Conservation (phyloP, 2,888 invertebrate genomes). For the Drosophila algonquin region DNA sequence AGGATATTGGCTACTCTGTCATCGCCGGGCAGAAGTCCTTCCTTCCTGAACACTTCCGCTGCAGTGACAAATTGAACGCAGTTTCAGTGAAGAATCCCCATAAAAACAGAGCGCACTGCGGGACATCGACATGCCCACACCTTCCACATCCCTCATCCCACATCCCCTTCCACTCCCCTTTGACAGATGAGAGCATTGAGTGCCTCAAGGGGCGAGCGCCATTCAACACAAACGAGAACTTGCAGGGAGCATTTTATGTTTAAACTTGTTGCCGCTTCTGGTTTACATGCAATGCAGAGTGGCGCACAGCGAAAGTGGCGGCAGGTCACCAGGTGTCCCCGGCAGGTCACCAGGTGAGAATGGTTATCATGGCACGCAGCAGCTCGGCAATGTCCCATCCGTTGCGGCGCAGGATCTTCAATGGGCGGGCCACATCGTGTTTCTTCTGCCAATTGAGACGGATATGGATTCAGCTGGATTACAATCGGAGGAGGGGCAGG, state of each 20-base stretch:
- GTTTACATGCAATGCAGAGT: constrained; percentile 20
- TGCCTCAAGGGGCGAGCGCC: not conserved
- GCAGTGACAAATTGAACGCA: constrained; percentile 36
- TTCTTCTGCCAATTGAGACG: constrained; percentile 45
- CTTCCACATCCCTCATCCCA: too few species aligned
- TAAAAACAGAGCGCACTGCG: constrained; percentile 1
- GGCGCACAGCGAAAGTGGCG: not conserved
- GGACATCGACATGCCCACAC: not conserved
- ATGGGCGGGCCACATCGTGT: constrained; percentile 48
- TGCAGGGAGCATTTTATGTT: constrained; percentile 15
- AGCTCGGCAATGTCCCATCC: constrained; percentile 64
- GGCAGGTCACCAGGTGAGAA: constrained; percentile 57
- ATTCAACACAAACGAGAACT: not conserved
- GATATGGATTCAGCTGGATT: not conserved
- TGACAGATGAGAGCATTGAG: not conserved
- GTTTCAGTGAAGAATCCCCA: constrained; percentile 17
- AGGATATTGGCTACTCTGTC: too few species aligned
- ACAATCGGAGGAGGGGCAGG: not conserved
- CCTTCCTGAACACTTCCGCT: constrained; percentile 25
- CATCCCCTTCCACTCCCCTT: not conserved
- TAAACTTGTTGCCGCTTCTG: constrained; percentile 48
- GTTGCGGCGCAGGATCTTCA: constrained; percentile 56
- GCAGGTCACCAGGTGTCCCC: not conserved
- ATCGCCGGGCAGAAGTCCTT: constrained; percentile 12
- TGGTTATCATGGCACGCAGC: constrained; percentile 38